Evolutionary conservation across 2,113 vertebrate species (phyloP).

Genomic region (Brachyhypopomus occidentalis): DNA sequence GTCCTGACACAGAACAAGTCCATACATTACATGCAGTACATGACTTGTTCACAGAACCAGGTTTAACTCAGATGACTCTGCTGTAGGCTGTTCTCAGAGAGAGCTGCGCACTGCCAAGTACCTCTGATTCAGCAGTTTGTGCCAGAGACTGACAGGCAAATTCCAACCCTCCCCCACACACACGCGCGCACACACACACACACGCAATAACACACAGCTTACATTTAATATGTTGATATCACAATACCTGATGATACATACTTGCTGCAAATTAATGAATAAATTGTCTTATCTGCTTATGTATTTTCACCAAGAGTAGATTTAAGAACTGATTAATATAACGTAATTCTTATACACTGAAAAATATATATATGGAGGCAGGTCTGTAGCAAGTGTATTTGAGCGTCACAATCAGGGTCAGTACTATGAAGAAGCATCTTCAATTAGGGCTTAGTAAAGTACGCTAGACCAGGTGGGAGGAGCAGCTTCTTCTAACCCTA

Average conservation of each 20-base stretch:
- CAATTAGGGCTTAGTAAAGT: no score
- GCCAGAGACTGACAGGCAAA: constrained; percentile 2
- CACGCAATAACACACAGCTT: no score
- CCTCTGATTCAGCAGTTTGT: not conserved
- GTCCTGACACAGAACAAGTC: not conserved
- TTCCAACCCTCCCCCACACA: no score
- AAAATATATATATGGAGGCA: no score
- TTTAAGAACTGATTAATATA: not conserved
- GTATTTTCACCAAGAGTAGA: not conserved
- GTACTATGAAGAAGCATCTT: no score
- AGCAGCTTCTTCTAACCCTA: not conserved
- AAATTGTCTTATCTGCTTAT: not conserved
- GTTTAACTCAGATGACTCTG: not conserved
- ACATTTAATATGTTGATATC: no score
- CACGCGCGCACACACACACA: no score
- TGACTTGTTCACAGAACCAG: not conserved
- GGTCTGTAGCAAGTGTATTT: no score
- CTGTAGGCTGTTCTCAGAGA: not conserved
- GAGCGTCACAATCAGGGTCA: no score
- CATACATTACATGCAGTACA: not conserved
- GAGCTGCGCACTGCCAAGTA: constrained; percentile 3
- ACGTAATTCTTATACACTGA: not conserved
- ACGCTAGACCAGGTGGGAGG: no score
- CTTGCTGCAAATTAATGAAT: no score
- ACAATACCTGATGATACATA: no score